phyloP scores from a whole-genome alignment of 2,113 vertebrate genomes.

The Paramisgurnus dabryanus region DNA sequence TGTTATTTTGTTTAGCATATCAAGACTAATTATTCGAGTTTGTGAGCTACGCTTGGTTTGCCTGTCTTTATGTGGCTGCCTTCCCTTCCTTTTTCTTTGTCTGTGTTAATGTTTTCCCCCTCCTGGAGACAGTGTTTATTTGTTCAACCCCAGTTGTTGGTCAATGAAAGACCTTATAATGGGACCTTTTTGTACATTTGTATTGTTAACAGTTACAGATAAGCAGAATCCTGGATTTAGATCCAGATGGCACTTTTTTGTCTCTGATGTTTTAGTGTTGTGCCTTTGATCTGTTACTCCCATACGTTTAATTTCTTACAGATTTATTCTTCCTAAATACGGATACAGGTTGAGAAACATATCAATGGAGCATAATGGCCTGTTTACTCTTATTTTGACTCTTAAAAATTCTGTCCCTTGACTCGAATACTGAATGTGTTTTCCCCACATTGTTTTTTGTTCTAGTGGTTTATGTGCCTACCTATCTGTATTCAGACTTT shows the following conservation, averaged over 20 bases:
- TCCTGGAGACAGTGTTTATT: background rate
- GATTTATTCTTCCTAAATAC: background rate
- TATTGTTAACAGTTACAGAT: constrained; percentile 3
- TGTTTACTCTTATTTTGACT: constrained; percentile 1
- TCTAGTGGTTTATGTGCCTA: background rate
- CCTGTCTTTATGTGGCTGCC: background rate
- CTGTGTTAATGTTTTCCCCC: constrained; percentile 8
- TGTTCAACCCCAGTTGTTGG: constrained; percentile 33
- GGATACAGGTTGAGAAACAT: background rate
- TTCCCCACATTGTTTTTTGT: constrained; percentile 4
- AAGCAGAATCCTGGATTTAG: background rate
- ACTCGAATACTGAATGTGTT: constrained; percentile 10
- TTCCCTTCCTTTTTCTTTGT: background rate
- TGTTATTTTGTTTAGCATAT: background rate
- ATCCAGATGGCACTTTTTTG: background rate
- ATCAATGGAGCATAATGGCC: background rate
- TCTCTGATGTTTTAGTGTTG: constrained; percentile 66
- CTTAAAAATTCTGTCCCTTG: constrained; percentile 9
- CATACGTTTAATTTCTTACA: constrained; percentile 4
- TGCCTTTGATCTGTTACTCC: constrained; percentile 73
- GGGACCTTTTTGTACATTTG: background rate
- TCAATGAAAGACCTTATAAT: constrained; percentile 13
- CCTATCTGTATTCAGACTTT: background rate
- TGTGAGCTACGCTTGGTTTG: constrained; percentile 1
- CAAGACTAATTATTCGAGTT: background rate